Evolutionary conservation across 2,888 invertebrate species (phyloP), one percentile per base, ranked within the genome.

Genomic region (Machimus atricapillus): DNA sequence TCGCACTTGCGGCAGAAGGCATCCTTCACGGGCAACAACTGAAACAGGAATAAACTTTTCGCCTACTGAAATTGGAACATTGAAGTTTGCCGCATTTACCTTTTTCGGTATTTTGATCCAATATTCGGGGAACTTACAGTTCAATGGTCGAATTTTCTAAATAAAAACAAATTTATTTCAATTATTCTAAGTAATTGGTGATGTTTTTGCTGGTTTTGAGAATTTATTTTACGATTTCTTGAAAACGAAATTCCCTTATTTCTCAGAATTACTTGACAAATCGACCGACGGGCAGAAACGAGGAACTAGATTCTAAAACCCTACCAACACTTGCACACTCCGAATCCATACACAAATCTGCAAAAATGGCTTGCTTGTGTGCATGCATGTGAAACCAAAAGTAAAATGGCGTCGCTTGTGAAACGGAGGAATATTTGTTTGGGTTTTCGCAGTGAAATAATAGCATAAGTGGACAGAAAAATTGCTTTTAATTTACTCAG

Each of bases 1-100:
- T 97, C 93, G 96, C 96, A 94, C 95, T 95, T 93, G 96, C 95
- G 94, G 97, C 97, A 94, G 97, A 97, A 95, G 89, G 89, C 89
- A 89, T 93, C 86, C 79, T 87, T 88, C 79, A 87, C 87, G 78
- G 82, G 87, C 88, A 87, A 88, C 88, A 88, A 88, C 87, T 88
- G 74, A 86, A 88, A 87, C 87, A 87, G 87, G 87, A 88, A 88
- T 88, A 66, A 78, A 87, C 77, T 37, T 52, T 19, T 86, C 40
- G 31, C 58, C 16, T 31, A 79, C 27, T 31, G 31, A 78, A 79
- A 34, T 31, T 78, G 43, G 58, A 86, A 37, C 77, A 73, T 14
- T 79, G 74, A 77, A 78, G 58, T 86, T 76, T 77, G 77, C 9
- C 37, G 56, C 37, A 83, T 27, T 83, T 83, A n/a, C 23, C 52